phyloP scores from a whole-genome alignment of 2,113 vertebrate genomes.

The Cacatua alba region DNA sequence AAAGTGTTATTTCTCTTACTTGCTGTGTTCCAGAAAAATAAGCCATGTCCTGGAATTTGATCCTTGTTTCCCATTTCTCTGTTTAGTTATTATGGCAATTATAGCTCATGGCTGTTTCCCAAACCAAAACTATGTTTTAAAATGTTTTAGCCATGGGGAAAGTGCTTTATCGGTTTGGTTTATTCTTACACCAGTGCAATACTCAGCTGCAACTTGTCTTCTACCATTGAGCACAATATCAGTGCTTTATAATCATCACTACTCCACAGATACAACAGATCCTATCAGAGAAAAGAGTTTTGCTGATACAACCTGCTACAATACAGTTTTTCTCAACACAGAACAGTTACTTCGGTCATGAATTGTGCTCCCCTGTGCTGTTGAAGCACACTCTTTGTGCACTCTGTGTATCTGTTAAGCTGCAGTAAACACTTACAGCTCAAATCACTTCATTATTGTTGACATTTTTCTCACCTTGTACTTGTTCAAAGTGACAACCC shows the following conservation, averaged over 20 bases:
- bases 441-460: neutral
- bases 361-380: neutral
- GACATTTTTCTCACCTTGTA: neutral
- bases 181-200: neutral
- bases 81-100: neutral
- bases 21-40: neutral
- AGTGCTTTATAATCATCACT: neutral
- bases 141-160: neutral
- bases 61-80: neutral
- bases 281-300: neutral
- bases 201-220: neutral
- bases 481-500: neutral
- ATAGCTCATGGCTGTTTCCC: neutral
- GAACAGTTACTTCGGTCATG: neutral
- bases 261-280: neutral
- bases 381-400: neutral
- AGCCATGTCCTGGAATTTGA: neutral
- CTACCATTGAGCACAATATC: neutral
- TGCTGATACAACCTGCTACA: neutral
- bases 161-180: neutral
- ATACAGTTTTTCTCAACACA: neutral
- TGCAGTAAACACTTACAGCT: neutral
- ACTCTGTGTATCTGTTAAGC: neutral
- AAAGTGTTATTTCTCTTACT: neutral
- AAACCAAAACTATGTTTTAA: neutral